These are phyloP conservation scores for Falco cherrug DNA, from an alignment of 2,797 vertebrate genomes.

Conservation along the genomic window DNA sequence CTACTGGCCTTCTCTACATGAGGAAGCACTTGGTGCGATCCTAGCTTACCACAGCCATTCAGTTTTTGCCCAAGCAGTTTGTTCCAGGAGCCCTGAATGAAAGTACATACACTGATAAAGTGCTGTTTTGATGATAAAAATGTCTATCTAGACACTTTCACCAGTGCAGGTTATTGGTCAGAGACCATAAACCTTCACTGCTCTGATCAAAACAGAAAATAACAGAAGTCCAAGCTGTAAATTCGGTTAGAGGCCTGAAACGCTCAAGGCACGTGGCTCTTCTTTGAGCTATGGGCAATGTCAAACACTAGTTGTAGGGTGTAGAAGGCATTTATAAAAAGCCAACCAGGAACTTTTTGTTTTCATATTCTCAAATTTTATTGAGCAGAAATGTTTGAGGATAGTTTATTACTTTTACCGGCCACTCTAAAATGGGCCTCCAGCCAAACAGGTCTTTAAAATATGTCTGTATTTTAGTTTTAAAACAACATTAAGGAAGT, in stretches of 20 bases:
- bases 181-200: neutral
- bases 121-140: neutral
- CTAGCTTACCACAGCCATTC: neutral
- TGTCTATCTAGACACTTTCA: neutral
- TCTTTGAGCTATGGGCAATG: neutral
- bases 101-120: neutral
- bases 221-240: neutral
- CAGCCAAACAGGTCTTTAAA: slow-evolving; percentile 49
- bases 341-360: slow-evolving; percentile 13
- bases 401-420: slow-evolving; percentile 32
- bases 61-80: neutral
- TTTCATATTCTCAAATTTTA: slow-evolving; percentile 59
- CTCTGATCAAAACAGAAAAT: neutral
- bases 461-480: slow-evolving; percentile 35
- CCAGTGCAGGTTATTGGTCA: neutral
- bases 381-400: slow-evolving; percentile 42
- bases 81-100: neutral
- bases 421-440: slow-evolving; percentile 23
- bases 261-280: neutral
- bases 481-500: slow-evolving; percentile 53
- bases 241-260: neutral
- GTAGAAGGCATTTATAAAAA: neutral
- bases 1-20: neutral
- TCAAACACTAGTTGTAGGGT: neutral
- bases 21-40: neutral